These are phyloP conservation scores for Sinocyclocheilus grahami DNA, from an alignment of 2,113 vertebrate genomes.

Conservation along the genomic window DNA sequence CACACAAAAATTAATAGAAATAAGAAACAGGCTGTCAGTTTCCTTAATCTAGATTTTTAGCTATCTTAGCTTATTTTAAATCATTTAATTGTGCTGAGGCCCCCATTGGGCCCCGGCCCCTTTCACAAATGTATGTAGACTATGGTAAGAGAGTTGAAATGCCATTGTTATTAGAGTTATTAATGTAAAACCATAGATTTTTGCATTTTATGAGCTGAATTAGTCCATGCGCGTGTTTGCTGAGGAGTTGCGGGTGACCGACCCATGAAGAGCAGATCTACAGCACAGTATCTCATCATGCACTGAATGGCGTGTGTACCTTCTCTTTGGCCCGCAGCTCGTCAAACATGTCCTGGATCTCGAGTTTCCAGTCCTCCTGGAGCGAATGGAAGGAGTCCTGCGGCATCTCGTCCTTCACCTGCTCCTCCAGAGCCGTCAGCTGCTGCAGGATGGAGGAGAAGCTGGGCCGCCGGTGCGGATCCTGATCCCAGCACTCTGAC, in stretches of 20 bases:
- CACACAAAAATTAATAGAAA: not conserved
- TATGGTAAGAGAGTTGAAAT: not conserved
- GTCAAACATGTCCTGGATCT: conserved; percentile 89
- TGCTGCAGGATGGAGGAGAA: conserved; percentile 84
- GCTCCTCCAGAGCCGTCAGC: conserved; percentile 81
- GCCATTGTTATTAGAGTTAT: not conserved
- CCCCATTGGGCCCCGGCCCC: no score
- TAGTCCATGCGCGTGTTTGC: no score
- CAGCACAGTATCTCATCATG: no score
- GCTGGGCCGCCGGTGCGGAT: not conserved
- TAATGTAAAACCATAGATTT: no score
- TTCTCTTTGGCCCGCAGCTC: conserved; percentile 89
- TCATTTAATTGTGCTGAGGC: not conserved
- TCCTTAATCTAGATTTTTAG: not conserved
- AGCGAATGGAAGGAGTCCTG: conserved; percentile 90
- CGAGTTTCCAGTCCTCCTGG: conserved; percentile 89
- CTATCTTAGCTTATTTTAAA: not conserved
- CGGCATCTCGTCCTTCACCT: conserved; percentile 86
- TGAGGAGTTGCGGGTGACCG: no score
- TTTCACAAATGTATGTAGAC: not conserved
- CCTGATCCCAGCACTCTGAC: conserved; percentile 59
- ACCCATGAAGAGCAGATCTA: no score
- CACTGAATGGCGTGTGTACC: conserved; percentile 29
- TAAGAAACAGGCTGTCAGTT: not conserved
- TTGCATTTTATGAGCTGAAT: no score